Conservation (phyloP, 2,888 invertebrate genomes). For the Acanthosepion lycidas region DNA sequence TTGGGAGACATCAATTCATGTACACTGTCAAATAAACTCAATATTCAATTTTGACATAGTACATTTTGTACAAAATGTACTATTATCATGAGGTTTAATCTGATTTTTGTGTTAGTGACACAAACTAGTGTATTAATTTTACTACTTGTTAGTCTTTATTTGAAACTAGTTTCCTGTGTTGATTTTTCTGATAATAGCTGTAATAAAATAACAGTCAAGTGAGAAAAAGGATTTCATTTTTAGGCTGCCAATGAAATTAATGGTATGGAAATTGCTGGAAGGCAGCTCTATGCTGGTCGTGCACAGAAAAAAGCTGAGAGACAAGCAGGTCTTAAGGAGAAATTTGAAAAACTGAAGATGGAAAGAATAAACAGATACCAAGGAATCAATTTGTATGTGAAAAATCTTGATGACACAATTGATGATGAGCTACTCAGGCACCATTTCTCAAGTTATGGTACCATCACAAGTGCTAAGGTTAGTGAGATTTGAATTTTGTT, state of each 20-base stretch:
- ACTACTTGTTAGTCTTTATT: no score
- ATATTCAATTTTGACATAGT: no score
- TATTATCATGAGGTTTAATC: no score
- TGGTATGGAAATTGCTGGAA: constrained; percentile 80
- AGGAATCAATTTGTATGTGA: constrained; percentile 97
- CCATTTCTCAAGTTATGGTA: constrained; percentile 94
- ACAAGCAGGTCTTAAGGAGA: constrained; percentile 94
- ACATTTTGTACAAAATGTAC: no score
- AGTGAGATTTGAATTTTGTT: background rate
- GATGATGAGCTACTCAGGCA: constrained; percentile 95
- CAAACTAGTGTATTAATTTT: no score
- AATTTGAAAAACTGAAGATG: constrained; percentile 95
- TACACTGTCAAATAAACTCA: no score
- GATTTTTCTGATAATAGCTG: background rate
- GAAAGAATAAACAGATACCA: constrained; percentile 87
- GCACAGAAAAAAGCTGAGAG: constrained; percentile 99
- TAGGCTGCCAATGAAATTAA: constrained; percentile 91
- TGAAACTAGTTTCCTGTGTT: no score
- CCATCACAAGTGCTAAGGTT: constrained; percentile 97
- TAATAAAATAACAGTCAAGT: background rate
- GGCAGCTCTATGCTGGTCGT: constrained; percentile 90
- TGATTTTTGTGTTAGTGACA: no score
- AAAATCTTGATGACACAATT: constrained; percentile 96
- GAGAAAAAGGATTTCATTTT: background rate
- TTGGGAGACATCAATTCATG: no score